These are phyloP conservation scores for Drosophila rellima DNA, from an alignment of 2,888 invertebrate species.

Conservation along the genomic window DNA sequence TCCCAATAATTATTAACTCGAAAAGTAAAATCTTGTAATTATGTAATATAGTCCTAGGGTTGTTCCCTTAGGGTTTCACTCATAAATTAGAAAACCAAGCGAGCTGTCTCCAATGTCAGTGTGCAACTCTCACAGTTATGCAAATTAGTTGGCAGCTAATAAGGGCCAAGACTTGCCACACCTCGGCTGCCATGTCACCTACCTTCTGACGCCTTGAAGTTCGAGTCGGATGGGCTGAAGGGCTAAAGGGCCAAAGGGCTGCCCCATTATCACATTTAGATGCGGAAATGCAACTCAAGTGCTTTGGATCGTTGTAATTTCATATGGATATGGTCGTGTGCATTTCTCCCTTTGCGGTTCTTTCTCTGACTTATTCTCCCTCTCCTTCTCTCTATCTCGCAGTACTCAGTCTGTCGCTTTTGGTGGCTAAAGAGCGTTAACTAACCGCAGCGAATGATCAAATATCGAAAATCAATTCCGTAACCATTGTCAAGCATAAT, in stretches of 20 bases:
- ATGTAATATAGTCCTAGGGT: conserved; percentile 10
- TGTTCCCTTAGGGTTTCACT: background rate
- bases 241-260: conserved; percentile 3
- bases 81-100: conserved; percentile 31
- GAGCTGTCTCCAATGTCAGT: conserved; percentile 32
- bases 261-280: conserved; percentile 56
- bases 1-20: background rate
- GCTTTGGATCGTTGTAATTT: conserved; percentile 66
- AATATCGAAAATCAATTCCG: conserved; percentile 82
- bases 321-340: conserved; percentile 58
- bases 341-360: conserved; percentile 43
- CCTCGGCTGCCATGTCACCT: conserved; percentile 35
- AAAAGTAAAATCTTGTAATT: background rate
- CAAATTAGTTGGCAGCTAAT: conserved; percentile 51
- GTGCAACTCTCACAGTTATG: conserved; percentile 42
- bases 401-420: conserved; percentile 9
- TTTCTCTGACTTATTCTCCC: background rate
- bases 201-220: conserved; percentile 45
- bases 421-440: conserved; percentile 77
- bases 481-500: conserved; percentile 79
- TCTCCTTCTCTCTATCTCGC: background rate
- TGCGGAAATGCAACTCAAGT: conserved; percentile 74
- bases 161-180: conserved; percentile 37
- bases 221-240: background rate
- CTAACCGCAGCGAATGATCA: conserved; percentile 82